phyloP scores from a whole-genome alignment of 2,797 vertebrate species.

The Pangasius mekongensis region DNA sequence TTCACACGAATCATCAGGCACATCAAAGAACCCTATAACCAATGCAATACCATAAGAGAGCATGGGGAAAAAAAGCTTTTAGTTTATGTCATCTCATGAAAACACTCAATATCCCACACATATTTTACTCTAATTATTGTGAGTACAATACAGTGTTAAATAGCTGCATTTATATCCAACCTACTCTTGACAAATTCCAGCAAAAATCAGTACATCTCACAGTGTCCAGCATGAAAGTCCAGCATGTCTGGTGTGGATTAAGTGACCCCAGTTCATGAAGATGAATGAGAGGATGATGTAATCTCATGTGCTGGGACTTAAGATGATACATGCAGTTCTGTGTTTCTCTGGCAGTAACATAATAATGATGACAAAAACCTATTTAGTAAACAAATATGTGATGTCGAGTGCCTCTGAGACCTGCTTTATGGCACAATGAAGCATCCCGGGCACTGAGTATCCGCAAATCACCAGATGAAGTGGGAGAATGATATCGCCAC shows the following conservation, averaged over 20 bases:
- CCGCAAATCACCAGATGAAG: conserved; percentile 69
- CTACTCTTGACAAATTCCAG: conserved; percentile 16
- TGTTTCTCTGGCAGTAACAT: conserved; percentile 71
- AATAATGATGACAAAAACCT: conserved; percentile 77
- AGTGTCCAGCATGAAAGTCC: conserved; percentile 47
- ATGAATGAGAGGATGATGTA: conserved; percentile 73
- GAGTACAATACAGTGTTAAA: conserved; percentile 11
- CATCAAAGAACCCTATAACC: conserved; percentile 46
- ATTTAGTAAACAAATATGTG: conserved; percentile 67
- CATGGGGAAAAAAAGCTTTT: conserved; percentile 29
- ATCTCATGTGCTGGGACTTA: conserved; percentile 61
- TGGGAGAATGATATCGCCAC: conserved; percentile 61
- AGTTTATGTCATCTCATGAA: conserved; percentile 33
- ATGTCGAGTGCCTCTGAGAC: conserved; percentile 66
- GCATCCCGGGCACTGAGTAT: conserved; percentile 65
- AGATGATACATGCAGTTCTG: conserved; percentile 59
- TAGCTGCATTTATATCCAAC: conserved; percentile 10
- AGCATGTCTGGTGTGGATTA: conserved; percentile 60
- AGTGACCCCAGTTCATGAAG: conserved; percentile 69
- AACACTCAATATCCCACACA: conserved; percentile 5
- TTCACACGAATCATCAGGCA: conserved; percentile 58
- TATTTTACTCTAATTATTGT: conserved; percentile 28
- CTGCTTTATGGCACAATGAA: conserved; percentile 76
- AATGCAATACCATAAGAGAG: conserved; percentile 33
- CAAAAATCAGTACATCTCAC: conserved; percentile 5